A percentile compares a stretch with the other conserved stretches of the same genome.
Evolutionary conservation across 1,140 invertebrate species (phyloP).

Genomic region (Micrasema longulum): DNA sequence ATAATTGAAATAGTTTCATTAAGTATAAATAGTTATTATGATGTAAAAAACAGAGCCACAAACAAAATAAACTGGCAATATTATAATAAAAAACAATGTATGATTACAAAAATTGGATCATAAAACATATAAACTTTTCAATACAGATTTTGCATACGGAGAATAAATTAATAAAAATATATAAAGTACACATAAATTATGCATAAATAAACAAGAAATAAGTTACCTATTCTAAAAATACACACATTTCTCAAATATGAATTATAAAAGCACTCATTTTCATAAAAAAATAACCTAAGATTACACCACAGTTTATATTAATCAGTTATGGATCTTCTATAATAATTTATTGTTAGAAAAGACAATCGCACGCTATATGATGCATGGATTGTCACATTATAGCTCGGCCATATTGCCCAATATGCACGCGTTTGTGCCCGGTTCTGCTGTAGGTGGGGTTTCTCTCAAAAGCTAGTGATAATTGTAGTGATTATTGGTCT

Average conservation of each 20-base stretch:
- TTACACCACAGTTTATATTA: slow-evolving; percentile 53
- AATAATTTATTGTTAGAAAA: slow-evolving; percentile 41
- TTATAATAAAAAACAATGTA: slow-evolving; percentile 26
- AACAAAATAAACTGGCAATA: slow-evolving; percentile 39
- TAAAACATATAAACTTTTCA: slow-evolving; percentile 34
- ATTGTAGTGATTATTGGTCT: slow-evolving; percentile 7
- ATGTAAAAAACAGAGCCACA: slow-evolving; percentile 25
- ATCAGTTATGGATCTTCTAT: slow-evolving; percentile 50
- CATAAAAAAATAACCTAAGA: slow-evolving; percentile 54
- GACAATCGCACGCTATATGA: slow-evolving; percentile 37
- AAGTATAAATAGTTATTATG: slow-evolving; percentile 37
- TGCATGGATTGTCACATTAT: slow-evolving; percentile 48
- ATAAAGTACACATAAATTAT: slow-evolving; percentile 37
- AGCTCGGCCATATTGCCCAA: slow-evolving; percentile 29
- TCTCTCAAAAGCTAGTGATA: not conserved
- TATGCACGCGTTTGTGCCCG: slow-evolving; percentile 16
- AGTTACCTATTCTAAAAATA: slow-evolving; percentile 54
- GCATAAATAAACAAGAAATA: slow-evolving; percentile 48
- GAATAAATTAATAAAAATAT: slow-evolving; percentile 41
- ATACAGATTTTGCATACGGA: slow-evolving; percentile 15
- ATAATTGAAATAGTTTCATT: slow-evolving; percentile 38
- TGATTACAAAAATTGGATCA: slow-evolving; percentile 23
- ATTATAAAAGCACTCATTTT: slow-evolving; percentile 54
- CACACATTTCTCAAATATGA: slow-evolving; percentile 52
- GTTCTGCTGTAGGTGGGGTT: not conserved